Base-by-base conservation (phyloP, 2,888 invertebrate genomes). In the Leptopilina drosophilae region DNA sequence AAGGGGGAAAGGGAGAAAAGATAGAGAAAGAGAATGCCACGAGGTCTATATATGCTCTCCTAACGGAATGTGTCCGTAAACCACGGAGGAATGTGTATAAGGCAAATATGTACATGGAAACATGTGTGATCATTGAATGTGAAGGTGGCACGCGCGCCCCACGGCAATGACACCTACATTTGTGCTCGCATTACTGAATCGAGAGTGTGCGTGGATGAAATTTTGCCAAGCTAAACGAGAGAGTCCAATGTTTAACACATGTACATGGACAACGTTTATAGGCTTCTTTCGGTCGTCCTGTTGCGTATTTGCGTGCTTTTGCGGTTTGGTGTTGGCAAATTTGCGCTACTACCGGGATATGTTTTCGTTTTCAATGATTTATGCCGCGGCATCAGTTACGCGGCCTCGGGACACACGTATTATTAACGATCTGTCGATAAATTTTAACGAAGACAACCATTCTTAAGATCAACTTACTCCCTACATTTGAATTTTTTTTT, bases 291-390 rank as follows among this genome's bases (percentile, higher is more conserved):
- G 82, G 80, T 83, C 84, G 83, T 84, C 84, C 77, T 84, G 87
- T 85, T 87, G 88, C 88, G 89, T 90, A 91, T 91, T 91, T 91
- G 90, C 91, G 87, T 88, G 88, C 89, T 82, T 83, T 83, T 90
- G 91, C 88, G 91, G 91, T 91, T 86, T 89, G 87, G 88, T 88
- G 90, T 91, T 91, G 90, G 91, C 90, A 91, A 91, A 91, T 91
- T 91, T 91, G 90, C 90, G 90, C 90, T 89, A 88, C 89, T 90
- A 87, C 88, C 89, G 90, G 90, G 90, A 90, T 90, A 90, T 91
- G 91, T 91, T 91, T 91, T 91, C 91, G 90, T 90, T 91, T 90
- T 87, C 91, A 91, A 91, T 91, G 91, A 91, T 91, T 91, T 91
- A 91, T 91, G 89, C 90, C 88, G 85, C 88, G 87, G 87, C 90